Evolutionary conservation across 2,888 invertebrate species (phyloP), one percentile per base, ranked within the genome.

Genomic region (Monopis laevigella): DNA sequence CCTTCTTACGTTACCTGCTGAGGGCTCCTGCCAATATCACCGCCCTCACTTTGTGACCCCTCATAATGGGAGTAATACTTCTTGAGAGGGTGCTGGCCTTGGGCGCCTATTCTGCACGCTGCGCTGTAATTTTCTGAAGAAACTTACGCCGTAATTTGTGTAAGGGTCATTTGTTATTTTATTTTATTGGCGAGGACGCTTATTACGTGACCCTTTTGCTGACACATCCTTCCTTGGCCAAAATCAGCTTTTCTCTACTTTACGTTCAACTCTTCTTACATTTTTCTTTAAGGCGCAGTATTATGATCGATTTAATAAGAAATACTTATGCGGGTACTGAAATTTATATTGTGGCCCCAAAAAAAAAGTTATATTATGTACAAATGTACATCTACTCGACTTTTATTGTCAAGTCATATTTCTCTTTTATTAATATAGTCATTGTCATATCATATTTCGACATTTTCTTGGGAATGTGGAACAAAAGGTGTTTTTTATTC

Each of bases 31-130:
- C 70, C 75, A 72, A 78, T 77, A 77, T 73, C 64, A 67, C 63
- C 66, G 64, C 68, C 72, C 72, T 66, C 71, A 74, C 75, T 74
- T 74, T 73, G 77, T 74, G 77, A 77, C 75, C 77, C 75, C 70
- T 75, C 74, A 72, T 78, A 78, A 77, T 71, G 64, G 36, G 6
- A 21, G 36, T 36, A 21, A 75, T 75, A 71, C 74, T 72, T 71
- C 75, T 71, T 73, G 71, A 75, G 68, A 75, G 75, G 74, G 72
- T 74, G 70, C 68, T 63, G 73, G 65, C 61, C 65, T 64, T 54
- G 59, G 62, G 52, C 54, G 21, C 54, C 14, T 34, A 51, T 52
- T 51, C 55, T 61, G 58, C 62, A 57, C 59, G 56, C 50, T 62
- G 55, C n/a, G 19, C 24, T 21, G 36, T 36, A 36, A 36, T 36